Conservation (phyloP, 2,888 invertebrate species). For the Trissoscelio sp. region DNA sequence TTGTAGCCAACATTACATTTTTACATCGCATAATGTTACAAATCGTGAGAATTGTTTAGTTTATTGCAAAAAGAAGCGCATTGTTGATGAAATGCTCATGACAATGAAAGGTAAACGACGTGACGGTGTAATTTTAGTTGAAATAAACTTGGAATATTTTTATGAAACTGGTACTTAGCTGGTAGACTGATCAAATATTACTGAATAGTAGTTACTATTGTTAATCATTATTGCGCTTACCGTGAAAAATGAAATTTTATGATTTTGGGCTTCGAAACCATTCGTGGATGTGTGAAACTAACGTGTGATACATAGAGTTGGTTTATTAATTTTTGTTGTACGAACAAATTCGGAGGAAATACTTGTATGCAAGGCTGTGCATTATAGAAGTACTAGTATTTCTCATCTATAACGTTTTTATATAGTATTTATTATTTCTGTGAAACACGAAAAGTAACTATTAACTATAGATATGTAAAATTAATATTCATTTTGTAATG, state of each 20-base stretch:
- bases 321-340: conserved; percentile 8
- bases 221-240: conserved; percentile 66
- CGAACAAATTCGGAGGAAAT: conserved; percentile 34
- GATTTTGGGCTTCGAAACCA: conserved; percentile 53
- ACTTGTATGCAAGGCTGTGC: conserved; percentile 59
- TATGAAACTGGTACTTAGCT: conserved; percentile 70
- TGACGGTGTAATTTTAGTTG: conserved; percentile 54
- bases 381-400: conserved; percentile 47
- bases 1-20: conserved; percentile 5
- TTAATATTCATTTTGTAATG: conserved; percentile 2
- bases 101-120: conserved; percentile 55
- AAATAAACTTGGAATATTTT: conserved; percentile 62
- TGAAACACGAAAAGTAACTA: too few species aligned
- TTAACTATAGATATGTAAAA: too few species aligned
- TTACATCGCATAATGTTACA: conserved; percentile 8
- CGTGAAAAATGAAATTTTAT: conserved; percentile 20
- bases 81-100: conserved; percentile 56
- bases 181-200: conserved; percentile 69
- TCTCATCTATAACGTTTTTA: conserved; percentile 8
- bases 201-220: conserved; percentile 65
- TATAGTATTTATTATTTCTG: too few species aligned
- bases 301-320: conserved; percentile 65
- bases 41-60: not conserved
- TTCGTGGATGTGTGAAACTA: conserved; percentile 27
- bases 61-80: conserved; percentile 6